These are phyloP conservation scores for Cryptotermes secundus DNA, from an alignment of 1,140 invertebrate species.

Conservation along the genomic window DNA sequence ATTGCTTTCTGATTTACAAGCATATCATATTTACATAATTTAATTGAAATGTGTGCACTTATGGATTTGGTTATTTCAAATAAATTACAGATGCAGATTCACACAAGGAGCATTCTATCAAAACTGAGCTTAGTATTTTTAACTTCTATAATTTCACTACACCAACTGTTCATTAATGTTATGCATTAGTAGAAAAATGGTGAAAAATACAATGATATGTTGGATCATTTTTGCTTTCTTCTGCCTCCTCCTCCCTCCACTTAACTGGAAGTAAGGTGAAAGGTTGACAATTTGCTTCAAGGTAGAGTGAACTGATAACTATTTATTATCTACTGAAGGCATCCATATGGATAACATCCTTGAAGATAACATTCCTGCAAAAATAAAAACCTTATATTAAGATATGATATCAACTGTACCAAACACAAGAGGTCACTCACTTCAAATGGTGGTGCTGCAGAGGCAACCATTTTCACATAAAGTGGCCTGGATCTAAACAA, in stretches of 20 bases:
- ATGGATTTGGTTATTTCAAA: background rate
- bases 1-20: background rate
- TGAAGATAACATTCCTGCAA: constrained; percentile 15
- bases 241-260: background rate
- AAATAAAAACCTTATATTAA: background rate
- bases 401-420: background rate
- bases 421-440: background rate
- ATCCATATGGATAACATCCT: background rate
- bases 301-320: background rate
- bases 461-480: background rate
- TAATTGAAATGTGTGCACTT: background rate
- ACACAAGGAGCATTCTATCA: background rate
- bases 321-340: background rate
- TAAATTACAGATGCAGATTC: constrained; percentile 4
- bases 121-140: background rate
- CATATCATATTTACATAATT: background rate
- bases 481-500: background rate
- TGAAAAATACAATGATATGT: constrained; percentile 2
- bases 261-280: background rate
- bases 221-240: background rate
- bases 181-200: background rate
- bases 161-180: background rate
- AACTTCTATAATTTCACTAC: background rate
- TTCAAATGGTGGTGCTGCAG: background rate
- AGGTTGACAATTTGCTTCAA: background rate